Evolutionary conservation across 2,797 vertebrate genomes (phyloP), one percentile per base, ranked within the genome.

Genomic region (Gymnoscopelus microlampas): DNA sequence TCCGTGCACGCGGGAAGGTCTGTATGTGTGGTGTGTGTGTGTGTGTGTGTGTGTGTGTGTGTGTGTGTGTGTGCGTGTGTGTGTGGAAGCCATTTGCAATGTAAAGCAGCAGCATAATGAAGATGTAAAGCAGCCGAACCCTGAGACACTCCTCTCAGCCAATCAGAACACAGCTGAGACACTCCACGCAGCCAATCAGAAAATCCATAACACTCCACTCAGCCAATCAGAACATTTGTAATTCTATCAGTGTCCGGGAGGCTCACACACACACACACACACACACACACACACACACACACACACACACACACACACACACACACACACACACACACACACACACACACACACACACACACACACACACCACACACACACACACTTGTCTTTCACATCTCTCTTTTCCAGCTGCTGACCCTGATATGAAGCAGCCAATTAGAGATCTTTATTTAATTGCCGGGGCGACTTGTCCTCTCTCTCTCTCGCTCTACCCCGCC

Each of bases 61-160:
- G 64, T 68, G 70, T 47, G 49, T 32, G 49, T 23, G 4, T 26
- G 23, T 49, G 47, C 51, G 23, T 5, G 68, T 59, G 39, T 32
- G 59, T 65, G 48, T 53, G 53, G 48, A 62, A 60, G 63, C 69
- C 94, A 97, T 97, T 98, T 97, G 95, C 96, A 97, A 98, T 98
- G 97, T 96, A 98, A 97, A 98, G 94, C 92, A 95, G 93, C 93
- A 93, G 95, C 94, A 95, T 97, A 97, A 98, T 98, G 96, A 97
- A 98, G 97, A 97, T 96, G 95, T 98, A 97, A 97, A 96, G 95
- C 89, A 93, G 93, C 97, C 95, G 96, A 93, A 94, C 95, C 96
- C 98, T 91, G 85, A 93, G 96, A 98, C 97, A 94, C 94, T 94
- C 94, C 91, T 94, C 57, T 92, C 93, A 94, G 96, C 95, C 92